Base-by-base conservation (phyloP, 2,888 invertebrate species). In the Drosophila affinis region DNA sequence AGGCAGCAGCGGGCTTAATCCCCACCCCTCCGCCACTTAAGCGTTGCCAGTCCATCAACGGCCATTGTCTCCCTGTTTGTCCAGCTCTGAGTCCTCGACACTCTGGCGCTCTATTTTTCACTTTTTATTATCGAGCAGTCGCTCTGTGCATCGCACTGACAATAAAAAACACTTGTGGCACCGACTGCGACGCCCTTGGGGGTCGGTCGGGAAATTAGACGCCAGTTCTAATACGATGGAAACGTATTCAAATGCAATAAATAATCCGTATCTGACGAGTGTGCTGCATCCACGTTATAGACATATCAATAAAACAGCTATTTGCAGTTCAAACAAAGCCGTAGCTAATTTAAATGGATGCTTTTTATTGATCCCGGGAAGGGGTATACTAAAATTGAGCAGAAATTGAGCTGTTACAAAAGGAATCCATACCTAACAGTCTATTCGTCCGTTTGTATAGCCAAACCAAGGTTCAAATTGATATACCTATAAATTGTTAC, bases 81-180 rank as follows among this genome's bases (percentile, higher is more conserved):
- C 45, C 47, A 52, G 58, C 65, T 46, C 39, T 48, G 49, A 34
- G 58, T 46, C 29, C 29, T 39, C 29, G 34, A 18, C 32, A 29
- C 70, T 68, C 70, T 46, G 57, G 18, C 70, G 69, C 72, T 70
- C 65, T 18, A 34, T 51, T 67, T 73, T 47, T 51, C 48, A 56
- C 61, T 63, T 64, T 77, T 65, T 74, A 74, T 71, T n/a, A 75
- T 71, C 54, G 47, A 57, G 64, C 45, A 57, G 64, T 70, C 62
- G 58, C 44, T 62, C 53, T 77, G 58, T 65, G 72, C 53, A 61
- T 49, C 71, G 75, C 63, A 70, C 51, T 70, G 44, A 61, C 61
- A 21, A 55, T 73, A 55, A 62, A 62, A 47, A 57, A 55, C 75
- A 73, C 73, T 73, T 73, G 75, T 68, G 55, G 69, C 61, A 52